Evolutionary conservation across 2,888 invertebrate species (phyloP).

Genomic region (Catonia carolina): DNA sequence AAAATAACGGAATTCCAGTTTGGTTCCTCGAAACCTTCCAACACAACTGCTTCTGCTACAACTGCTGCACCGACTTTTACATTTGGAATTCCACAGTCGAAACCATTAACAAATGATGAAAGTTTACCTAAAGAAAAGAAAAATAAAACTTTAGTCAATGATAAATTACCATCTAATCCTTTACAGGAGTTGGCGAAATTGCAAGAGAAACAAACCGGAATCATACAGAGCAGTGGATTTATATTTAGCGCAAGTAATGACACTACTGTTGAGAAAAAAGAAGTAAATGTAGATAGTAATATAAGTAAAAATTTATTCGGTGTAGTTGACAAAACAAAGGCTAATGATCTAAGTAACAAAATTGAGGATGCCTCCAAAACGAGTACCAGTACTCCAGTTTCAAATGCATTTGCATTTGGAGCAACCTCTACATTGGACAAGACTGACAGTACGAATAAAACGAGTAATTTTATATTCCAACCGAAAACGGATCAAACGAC

Average conservation of each 20-base stretch:
- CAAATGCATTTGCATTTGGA: slow-evolving; percentile 3
- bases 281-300: not conserved
- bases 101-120: not conserved
- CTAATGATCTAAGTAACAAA: not conserved
- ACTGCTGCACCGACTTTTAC: slow-evolving; percentile 25
- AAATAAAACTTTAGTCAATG: not conserved
- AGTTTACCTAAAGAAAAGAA: slow-evolving; percentile 4
- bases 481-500: too few relatives aligned
- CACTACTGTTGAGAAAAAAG: not conserved
- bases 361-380: not conserved
- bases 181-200: not conserved
- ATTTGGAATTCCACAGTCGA: slow-evolving; percentile 15
- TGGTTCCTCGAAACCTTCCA: slow-evolving; percentile 3
- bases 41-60: not conserved
- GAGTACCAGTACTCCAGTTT: not conserved
- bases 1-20: slow-evolving; percentile 19
- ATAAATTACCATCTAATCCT: not conserved
- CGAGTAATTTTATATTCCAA: too few relatives aligned
- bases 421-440: not conserved
- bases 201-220: not conserved
- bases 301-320: not conserved
- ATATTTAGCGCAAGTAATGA: not conserved
- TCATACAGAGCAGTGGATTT: not conserved
- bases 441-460: not conserved
- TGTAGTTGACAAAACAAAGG: not conserved